Evolutionary conservation across 2,797 vertebrate species (phyloP).

Genomic region (Esox lucius): DNA sequence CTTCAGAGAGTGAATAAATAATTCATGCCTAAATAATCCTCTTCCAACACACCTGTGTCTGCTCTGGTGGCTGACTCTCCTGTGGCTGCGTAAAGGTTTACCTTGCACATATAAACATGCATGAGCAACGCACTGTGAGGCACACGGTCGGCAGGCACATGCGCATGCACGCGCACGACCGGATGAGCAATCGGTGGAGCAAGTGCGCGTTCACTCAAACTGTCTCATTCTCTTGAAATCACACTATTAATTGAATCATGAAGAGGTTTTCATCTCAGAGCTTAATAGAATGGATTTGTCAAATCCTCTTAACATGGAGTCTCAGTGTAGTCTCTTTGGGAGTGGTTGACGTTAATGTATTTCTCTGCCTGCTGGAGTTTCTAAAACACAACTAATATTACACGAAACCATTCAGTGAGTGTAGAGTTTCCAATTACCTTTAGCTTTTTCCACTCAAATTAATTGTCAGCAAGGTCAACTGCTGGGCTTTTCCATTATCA

Average conservation of each 20-base stretch:
- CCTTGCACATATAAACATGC: not conserved
- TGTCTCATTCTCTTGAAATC: not conserved
- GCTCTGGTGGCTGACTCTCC: not conserved
- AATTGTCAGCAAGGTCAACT: no score
- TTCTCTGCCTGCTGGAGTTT: not conserved
- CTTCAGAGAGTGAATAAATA: constrained; percentile 35
- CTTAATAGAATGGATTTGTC: not conserved
- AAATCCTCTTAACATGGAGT: not conserved
- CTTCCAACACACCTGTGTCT: constrained; percentile 18
- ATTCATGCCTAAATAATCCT: constrained; percentile 20
- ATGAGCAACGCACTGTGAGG: not conserved
- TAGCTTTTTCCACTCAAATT: no score
- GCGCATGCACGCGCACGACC: not conserved
- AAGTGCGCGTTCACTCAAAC: no score
- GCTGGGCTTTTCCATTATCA: no score
- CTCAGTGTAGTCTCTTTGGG: not conserved
- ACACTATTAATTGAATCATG: not conserved
- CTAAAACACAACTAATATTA: not conserved
- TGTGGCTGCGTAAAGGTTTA: not conserved
- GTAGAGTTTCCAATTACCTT: no score
- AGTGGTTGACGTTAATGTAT: not conserved
- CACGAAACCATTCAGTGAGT: no score
- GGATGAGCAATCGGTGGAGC: not conserved
- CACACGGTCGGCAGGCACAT: not conserved
- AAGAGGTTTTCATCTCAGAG: not conserved